phyloP scores from a whole-genome alignment of 2,797 vertebrate genomes.

The Hirundo rustica region DNA sequence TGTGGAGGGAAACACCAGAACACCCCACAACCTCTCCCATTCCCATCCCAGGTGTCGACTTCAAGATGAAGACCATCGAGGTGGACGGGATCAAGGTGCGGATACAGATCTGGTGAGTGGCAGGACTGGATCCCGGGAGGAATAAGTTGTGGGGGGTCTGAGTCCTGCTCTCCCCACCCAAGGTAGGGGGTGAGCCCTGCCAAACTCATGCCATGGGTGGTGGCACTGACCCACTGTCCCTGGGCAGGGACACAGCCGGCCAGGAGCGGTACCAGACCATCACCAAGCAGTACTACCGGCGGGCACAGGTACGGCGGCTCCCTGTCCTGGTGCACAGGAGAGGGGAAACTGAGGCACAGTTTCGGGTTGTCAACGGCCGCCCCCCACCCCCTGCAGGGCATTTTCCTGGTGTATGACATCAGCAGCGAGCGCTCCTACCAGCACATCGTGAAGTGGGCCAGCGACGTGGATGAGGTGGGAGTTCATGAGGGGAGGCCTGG shows the following conservation, averaged over 20 bases:
- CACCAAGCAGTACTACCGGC: conserved; percentile 94
- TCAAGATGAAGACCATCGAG: conserved; percentile 97
- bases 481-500: background rate
- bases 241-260: conserved; percentile 92
- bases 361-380: accelerated
- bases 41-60: conserved; percentile 86
- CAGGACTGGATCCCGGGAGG: accelerated
- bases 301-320: conserved; percentile 83
- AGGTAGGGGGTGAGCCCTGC: background rate
- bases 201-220: background rate
- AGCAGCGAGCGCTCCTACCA: conserved; percentile 88
- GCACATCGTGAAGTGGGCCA: conserved; percentile 93
- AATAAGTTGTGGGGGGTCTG: background rate
- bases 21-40: background rate
- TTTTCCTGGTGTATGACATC: conserved; percentile 93
- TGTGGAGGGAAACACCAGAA: background rate
- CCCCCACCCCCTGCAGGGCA: conserved; percentile 75
- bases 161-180: accelerated
- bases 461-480: conserved; percentile 91
- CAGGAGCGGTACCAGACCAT: conserved; percentile 96
- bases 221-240: background rate
- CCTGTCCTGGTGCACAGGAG: background rate
- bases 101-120: conserved; percentile 93
- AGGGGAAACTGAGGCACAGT: background rate
- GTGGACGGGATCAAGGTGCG: conserved; percentile 92